Evolutionary conservation across 1,140 invertebrate species (phyloP), one percentile per base, ranked within the genome.

Genomic region (Drosophila eugracilis): DNA sequence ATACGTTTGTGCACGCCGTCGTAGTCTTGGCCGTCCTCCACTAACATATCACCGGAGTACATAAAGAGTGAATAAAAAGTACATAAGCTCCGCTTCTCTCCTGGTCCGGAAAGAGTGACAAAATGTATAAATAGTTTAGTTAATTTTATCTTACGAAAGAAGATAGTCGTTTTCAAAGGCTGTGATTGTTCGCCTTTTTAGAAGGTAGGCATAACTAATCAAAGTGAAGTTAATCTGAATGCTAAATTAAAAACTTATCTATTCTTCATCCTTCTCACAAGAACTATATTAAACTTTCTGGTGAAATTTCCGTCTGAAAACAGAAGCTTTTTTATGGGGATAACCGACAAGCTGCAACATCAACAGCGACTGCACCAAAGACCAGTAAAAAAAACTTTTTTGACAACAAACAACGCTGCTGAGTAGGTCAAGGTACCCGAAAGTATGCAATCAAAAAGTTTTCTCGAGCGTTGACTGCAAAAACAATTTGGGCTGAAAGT

Each of bases 361-460:
- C 34, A 28, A 59, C 36, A 14, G 24, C 58, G 22, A 14, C 37
- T 41, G 21, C 34, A 28, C 39, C 36, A 14, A 49, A n/a, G 12
- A n/a, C 2, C 19, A 14, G 14, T 44, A 24, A 34, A 44, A 62
- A 44, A 36, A 39, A 60, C 22, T 9, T 42, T 62, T 42, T 30
- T 30, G 26, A 32, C 47, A 26, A 22, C 28, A 54, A 58, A 58
- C 48, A 26, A 71, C 30, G 34, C 69, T 45, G 42, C 28, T 36
- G 37, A 74, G 34, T 83, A 73, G 78, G 78, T 83, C 78, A 83
- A 83, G 78, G 77, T 59, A 69, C 69, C 73, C 39, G 45, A 50
- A 77, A 59, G 47, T 53, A 54, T 47, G 54, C 47, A 58, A 58
- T 48, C n/a, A 28, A 77, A 83, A 81, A 77, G 63, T 78, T 79